Evolutionary conservation across 1,140 invertebrate species (phyloP).

Genomic region (Druon quercuslanigerum): DNA sequence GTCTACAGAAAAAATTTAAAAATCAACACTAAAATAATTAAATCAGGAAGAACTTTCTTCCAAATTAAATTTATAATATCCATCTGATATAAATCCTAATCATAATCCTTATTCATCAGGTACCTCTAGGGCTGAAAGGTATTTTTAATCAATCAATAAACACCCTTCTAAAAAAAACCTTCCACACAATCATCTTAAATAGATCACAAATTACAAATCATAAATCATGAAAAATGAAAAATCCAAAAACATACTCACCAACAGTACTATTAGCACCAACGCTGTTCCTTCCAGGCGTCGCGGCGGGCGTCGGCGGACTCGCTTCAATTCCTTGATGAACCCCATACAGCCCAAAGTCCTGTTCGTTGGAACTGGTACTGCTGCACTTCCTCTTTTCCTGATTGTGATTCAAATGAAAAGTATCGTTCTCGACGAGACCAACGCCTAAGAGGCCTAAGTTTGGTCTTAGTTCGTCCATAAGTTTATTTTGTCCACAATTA

Average conservation of each 20-base stretch:
- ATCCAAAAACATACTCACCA: slow-evolving; percentile 57
- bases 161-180: slow-evolving; percentile 7
- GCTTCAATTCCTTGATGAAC: slow-evolving; percentile 72
- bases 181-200: neutral
- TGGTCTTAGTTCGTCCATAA: slow-evolving; percentile 89
- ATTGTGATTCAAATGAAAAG: slow-evolving; percentile 78
- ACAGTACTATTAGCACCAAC: slow-evolving; percentile 66
- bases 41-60: no score
- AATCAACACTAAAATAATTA: no score
- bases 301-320: slow-evolving; percentile 76
- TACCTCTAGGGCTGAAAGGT: neutral
- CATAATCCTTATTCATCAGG: neutral
- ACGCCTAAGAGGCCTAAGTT: slow-evolving; percentile 87
- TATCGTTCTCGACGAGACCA: slow-evolving; percentile 85
- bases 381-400: slow-evolving; percentile 82
- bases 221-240: neutral
- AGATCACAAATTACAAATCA: neutral
- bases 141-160: neutral
- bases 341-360: slow-evolving; percentile 86
- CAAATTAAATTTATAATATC: no score
- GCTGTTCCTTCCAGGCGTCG: slow-evolving; percentile 77
- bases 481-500: slow-evolving; percentile 82
- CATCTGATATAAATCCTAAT: no score
- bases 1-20: no score
- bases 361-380: slow-evolving; percentile 85